Conservation (phyloP, 92 coral and sea anemone species). For the Diadumene lineata region DNA sequence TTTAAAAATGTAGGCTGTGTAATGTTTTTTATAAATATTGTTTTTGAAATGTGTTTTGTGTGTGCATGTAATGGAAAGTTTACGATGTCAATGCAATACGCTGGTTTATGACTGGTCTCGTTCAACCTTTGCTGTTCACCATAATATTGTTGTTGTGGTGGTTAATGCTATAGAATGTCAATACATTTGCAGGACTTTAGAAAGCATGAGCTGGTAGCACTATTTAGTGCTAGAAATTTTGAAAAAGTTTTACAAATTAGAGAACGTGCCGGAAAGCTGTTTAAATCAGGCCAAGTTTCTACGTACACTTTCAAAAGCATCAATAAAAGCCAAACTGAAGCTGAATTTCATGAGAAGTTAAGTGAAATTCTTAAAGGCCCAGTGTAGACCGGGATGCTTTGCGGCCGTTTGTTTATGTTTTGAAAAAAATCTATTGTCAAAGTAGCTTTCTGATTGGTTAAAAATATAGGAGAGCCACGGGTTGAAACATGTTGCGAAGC, state of each 20-base stretch:
- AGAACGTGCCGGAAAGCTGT: neutral
- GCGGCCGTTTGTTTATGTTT: too few species aligned
- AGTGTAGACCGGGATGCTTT: too few species aligned
- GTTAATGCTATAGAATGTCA: neutral
- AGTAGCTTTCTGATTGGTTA: too few species aligned
- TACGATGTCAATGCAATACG: too few species aligned
- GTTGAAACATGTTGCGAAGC: too few species aligned
- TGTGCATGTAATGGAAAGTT: too few species aligned
- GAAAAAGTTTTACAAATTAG: slow-evolving; percentile 20
- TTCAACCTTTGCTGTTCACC: neutral
- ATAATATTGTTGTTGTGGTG: neutral
- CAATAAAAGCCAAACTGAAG: slow-evolving; percentile 10
- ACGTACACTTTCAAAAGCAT: slow-evolving; percentile 24
- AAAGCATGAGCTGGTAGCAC: slow-evolving; percentile 24
- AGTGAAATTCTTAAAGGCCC: too few species aligned
- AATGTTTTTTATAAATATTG: too few species aligned
- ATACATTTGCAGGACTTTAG: slow-evolving; percentile 17
- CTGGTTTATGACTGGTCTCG: neutral
- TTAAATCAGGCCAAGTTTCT: slow-evolving; percentile 13
- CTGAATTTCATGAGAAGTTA: slow-evolving; percentile 17
- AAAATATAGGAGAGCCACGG: too few species aligned
- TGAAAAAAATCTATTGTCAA: too few species aligned
- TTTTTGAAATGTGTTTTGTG: too few species aligned
- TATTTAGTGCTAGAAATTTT: slow-evolving; percentile 25
- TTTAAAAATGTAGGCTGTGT: neutral